Evolutionary conservation across 2,113 vertebrate species (phyloP), one percentile per base, ranked within the genome.

Genomic region (Brienomyrus longianalis): DNA sequence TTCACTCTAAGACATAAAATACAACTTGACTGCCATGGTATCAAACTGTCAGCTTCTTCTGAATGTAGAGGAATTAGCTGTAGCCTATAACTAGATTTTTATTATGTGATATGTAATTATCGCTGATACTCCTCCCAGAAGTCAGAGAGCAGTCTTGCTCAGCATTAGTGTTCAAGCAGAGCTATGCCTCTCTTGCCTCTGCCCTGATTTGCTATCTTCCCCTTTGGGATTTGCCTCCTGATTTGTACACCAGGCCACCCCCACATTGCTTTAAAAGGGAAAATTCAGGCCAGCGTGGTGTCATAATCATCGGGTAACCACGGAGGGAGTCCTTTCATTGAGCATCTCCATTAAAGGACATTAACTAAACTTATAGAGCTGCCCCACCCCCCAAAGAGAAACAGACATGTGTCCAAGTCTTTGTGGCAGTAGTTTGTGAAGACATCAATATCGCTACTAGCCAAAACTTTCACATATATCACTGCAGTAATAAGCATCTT

Each of bases 271-370:
- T 11, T 66, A 66, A n/a, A 66, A 66, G 59, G 59, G 59, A 66
- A 66, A 27, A 27, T 66, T 66, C 59, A n/a, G 59, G n/a, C 9
- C n/a, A 66, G 59, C 9, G 0, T n/a, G n/a, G 59, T 27, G 59
- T 66, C 59, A 27, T 66, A 66, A 66, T 56, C 1, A 17, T 66
- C 23, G 3, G n/a, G n/a, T 23, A 19, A 66, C 52, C 19, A 45
- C 3, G 4, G 56, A 56, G 54, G 80, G 54, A 66, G 54, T 35
- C 43, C 31, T 47, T 83, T 66, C 59, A 48, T 39, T 11, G 39
- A 48, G 87, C 39, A 59, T n/a, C 13, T 62, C 87, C 59, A 70
- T 70, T 43, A 88, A 45, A 70, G 87, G 87, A 43, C 59, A 70
- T 48, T 7, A 70, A 56, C n/a, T 21, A 23, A 70, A 59, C 39